phyloP scores from a whole-genome alignment of 2,797 vertebrate genomes.

The Gephyroberyx darwinii region DNA sequence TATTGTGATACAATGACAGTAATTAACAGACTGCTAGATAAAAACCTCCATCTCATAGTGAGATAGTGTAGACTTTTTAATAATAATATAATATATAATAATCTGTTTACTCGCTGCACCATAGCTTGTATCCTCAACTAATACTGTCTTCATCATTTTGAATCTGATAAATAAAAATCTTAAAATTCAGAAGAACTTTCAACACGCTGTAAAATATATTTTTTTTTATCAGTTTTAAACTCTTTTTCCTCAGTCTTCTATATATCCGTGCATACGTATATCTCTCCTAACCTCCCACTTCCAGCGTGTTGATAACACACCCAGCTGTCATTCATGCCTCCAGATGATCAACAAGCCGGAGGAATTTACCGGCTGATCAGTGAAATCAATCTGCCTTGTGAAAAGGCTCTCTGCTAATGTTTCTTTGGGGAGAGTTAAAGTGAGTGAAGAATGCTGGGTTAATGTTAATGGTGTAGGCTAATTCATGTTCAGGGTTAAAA shows the following conservation, averaged over 20 bases:
- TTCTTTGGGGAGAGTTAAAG: constrained; percentile 1
- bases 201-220: constrained; percentile 6
- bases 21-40: constrained; percentile 16
- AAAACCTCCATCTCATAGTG: background rate
- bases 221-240: background rate
- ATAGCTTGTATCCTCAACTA: constrained; percentile 13
- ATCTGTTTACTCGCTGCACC: constrained; percentile 5
- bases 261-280: no score
- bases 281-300: constrained; percentile 9
- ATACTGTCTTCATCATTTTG: constrained; percentile 15
- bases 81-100: no score
- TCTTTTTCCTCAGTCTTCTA: background rate
- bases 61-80: background rate
- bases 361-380: constrained; percentile 35
- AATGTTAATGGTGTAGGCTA: background rate
- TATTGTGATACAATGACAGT: constrained; percentile 6
- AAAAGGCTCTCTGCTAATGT: background rate
- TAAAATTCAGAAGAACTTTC: constrained; percentile 1
- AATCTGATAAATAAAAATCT: constrained; percentile 28
- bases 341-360: constrained; percentile 27
- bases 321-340: constrained; percentile 10
- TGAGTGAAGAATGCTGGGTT: constrained; percentile 2
- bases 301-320: background rate
- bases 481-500: background rate
- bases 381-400: constrained; percentile 14